Conservation (phyloP, 2,888 invertebrate species). For the Euplexia lucipara region DNA sequence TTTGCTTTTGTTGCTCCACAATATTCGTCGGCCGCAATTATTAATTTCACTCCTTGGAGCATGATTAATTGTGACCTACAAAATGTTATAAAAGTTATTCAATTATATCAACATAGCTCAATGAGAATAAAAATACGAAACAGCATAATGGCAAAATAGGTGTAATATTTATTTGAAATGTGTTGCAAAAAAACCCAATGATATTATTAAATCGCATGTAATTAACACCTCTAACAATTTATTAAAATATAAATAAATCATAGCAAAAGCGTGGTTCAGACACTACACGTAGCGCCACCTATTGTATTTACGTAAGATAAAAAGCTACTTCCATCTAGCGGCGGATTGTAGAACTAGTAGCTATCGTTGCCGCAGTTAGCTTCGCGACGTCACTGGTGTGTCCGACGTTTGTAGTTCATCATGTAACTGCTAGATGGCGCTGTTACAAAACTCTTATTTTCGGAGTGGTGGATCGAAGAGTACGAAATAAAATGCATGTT, state of each 20-base stretch:
- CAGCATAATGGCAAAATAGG: not conserved
- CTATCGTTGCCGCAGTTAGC: accelerated
- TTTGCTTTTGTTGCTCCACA: constrained; percentile 74
- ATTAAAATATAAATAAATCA: not conserved
- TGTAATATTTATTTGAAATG: not conserved
- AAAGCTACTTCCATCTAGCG: constrained; percentile 32
- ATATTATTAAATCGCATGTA: too few species aligned
- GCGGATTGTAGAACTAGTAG: not conserved
- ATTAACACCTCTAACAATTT: not conserved
- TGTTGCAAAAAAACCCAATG: not conserved
- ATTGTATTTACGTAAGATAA: not conserved
- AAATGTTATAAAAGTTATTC: constrained; percentile 36
- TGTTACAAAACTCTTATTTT: not conserved
- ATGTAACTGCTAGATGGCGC: constrained; percentile 48
- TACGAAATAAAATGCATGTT: too few species aligned
- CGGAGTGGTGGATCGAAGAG: not conserved
- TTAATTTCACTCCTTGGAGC: constrained; percentile 56
- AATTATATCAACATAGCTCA: constrained; percentile 10
- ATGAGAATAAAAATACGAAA: not conserved
- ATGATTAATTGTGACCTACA: constrained; percentile 57
- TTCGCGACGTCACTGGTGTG: accelerated
- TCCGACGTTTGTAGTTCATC: not conserved
- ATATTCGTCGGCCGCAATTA: constrained; percentile 55
- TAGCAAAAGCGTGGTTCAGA: too few species aligned
- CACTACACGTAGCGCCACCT: constrained; percentile 30